Conservation (phyloP, 2,113 vertebrate species). For the Xerus inauris region DNA sequence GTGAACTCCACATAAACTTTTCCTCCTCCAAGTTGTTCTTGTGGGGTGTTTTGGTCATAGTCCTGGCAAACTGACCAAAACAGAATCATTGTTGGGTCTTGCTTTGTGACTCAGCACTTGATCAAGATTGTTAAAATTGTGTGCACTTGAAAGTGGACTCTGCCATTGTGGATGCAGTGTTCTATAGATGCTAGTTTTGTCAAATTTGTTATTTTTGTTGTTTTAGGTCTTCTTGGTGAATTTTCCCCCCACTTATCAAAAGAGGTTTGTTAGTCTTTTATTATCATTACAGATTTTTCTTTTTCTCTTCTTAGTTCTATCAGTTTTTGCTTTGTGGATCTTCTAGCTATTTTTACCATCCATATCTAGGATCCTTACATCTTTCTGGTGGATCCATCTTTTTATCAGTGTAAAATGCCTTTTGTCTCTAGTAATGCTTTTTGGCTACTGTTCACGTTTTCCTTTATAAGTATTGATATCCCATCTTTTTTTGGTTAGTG, state of each 20-base stretch:
- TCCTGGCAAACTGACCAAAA: too few species aligned
- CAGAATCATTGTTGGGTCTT: not conserved
- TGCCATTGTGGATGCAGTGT: not conserved
- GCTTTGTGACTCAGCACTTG: not conserved
- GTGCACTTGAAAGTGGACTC: not conserved
- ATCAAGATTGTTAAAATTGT: not conserved
- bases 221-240: not conserved
- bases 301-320: not conserved
- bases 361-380: not conserved
- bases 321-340: constrained; percentile 5
- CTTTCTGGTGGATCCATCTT: not conserved
- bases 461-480: not conserved
- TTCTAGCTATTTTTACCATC: not conserved
- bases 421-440: not conserved
- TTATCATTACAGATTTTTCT: not conserved
- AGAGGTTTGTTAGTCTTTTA: not conserved
- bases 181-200: not conserved
- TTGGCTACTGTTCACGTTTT: not conserved
- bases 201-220: not conserved
- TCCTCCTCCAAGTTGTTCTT: too few species aligned
- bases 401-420: not conserved
- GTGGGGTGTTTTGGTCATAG: too few species aligned
- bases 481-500: not conserved
- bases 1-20: too few species aligned
- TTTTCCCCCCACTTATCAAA: not conserved